Conservation (phyloP, 2,113 vertebrate species). For the Hypomesus transpacificus region DNA sequence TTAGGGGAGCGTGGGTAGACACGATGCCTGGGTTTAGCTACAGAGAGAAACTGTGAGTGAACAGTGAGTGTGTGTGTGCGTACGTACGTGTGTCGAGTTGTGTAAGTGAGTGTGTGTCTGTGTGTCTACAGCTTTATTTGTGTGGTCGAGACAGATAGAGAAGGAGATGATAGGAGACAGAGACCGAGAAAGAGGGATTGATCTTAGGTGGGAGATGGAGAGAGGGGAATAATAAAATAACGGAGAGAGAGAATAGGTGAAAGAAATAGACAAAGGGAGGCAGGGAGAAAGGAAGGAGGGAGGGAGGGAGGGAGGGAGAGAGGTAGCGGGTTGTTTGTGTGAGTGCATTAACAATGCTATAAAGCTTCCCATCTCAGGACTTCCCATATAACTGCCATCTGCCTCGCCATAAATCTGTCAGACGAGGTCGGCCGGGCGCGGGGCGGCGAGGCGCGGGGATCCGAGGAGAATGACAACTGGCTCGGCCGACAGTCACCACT, state of each 20-base stretch:
- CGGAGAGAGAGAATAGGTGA: slow-evolving; percentile 14
- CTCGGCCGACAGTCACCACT: slow-evolving; percentile 40
- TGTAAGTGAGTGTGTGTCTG: slow-evolving; percentile 49
- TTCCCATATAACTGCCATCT: slow-evolving; percentile 94
- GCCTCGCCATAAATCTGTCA: slow-evolving; percentile 93
- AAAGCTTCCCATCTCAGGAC: slow-evolving; percentile 95
- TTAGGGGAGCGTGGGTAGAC: slow-evolving; percentile 61
- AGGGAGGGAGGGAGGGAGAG: slow-evolving; percentile 45
- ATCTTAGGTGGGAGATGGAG: slow-evolving; percentile 67
- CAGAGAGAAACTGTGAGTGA: slow-evolving; percentile 54
- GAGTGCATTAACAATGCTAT: slow-evolving; percentile 96
- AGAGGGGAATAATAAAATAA: slow-evolving; percentile 17
- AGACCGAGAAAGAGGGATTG: slow-evolving; percentile 83
- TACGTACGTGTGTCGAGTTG: neutral
- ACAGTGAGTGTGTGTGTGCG: slow-evolving; percentile 31
- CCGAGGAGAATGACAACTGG: slow-evolving; percentile 60
- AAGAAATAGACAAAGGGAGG: slow-evolving; percentile 10
- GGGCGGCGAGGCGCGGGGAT: slow-evolving; percentile 66
- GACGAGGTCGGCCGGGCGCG: slow-evolving; percentile 74
- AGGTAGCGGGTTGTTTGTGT: slow-evolving; percentile 83
- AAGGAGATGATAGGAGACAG: slow-evolving; percentile 58
- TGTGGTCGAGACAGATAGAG: neutral
- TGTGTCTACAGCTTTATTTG: slow-evolving; percentile 40
- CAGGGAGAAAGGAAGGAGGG: slow-evolving; percentile 37
- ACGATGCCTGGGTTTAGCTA: slow-evolving; percentile 59